Base-by-base conservation (phyloP, 2,888 invertebrate genomes). In the Silvanus unidentatus region DNA sequence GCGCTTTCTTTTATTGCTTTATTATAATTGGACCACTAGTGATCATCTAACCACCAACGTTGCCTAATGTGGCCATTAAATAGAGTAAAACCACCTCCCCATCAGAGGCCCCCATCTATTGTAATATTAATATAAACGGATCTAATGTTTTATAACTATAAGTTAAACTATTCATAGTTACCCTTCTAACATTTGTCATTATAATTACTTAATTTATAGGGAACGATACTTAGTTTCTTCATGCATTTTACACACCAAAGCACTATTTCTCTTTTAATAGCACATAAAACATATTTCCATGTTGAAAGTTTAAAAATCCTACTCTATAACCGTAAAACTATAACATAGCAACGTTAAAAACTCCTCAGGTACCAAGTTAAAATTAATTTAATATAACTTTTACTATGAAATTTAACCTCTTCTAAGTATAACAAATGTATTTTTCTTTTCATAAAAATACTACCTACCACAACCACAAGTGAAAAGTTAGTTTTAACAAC, bases 1-100 rank as follows among this genome's bases (percentile, higher is more conserved):
- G 48, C 53, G 53, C 56, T 57, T 58, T 37, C 14, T 37, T 37
- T 37, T 37, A 37, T 37, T 32, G 32, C 32, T 16, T 37, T 37
- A 37, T 15, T 37, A 37, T 37, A 37, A 37, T 37, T 37, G 37
- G 32, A 32, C 32, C 32, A 12, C 32, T 12, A 32, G 32, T 11
- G 12, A 32, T 32, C 32, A 32, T 32, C 32, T 12, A 12, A 32
- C 32, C n/a, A 5, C 32, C 32, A 32, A 12, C 32, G 11, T 32
- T 22, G 22, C 5, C 32, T 32, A 32, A 32, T 32, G 32, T 32
- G 32, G 5, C 32, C n/a, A 32, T 32, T 32, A 32, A n/a, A 12
- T 32, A 12, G 22, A 22, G 22, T 22, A 3, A 22, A 22, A 22
- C 22, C 22, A 22, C 22, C 22, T 8, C 22, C 22, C 22, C 8